These are phyloP conservation scores for Leucoma salicis DNA, from an alignment of 2,888 invertebrate genomes.

Conservation along the genomic window DNA sequence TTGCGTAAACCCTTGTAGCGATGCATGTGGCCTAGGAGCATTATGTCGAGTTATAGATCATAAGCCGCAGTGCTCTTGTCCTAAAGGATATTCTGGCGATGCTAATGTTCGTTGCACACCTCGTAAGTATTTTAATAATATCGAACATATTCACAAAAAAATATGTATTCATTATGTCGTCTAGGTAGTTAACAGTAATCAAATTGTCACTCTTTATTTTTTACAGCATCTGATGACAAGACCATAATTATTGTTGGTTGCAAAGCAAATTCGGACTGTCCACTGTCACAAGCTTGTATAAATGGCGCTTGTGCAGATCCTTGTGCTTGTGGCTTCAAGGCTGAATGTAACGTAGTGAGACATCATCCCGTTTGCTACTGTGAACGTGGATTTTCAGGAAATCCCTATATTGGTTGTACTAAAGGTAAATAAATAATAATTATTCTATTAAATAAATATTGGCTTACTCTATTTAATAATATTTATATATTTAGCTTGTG, in stretches of 20 bases:
- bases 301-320: slow-evolving; percentile 91
- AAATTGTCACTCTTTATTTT: slow-evolving; percentile 16
- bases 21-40: slow-evolving; percentile 90
- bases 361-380: slow-evolving; percentile 95
- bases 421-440: slow-evolving; percentile 84
- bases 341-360: slow-evolving; percentile 90
- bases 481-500: not conserved
- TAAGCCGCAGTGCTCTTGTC: slow-evolving; percentile 90
- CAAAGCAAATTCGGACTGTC: slow-evolving; percentile 90
- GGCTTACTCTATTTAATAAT: not conserved
- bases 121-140: slow-evolving; percentile 85
- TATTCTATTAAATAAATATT: not conserved
- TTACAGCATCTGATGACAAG: slow-evolving; percentile 75
- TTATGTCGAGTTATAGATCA: slow-evolving; percentile 91
- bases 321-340: slow-evolving; percentile 91
- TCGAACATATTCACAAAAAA: too few relatives aligned
- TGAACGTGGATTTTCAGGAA: slow-evolving; percentile 91
- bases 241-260: slow-evolving; percentile 85
- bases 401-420: slow-evolving; percentile 90
- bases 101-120: slow-evolving; percentile 87
- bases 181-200: not conserved
- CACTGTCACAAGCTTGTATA: slow-evolving; percentile 90
- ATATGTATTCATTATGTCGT: too few relatives aligned
- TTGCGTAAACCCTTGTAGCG: slow-evolving; percentile 90
- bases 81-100: slow-evolving; percentile 88